Conservation (phyloP, 37 sponge, comb jelly and placozoan species). For the Agelas oroides region DNA sequence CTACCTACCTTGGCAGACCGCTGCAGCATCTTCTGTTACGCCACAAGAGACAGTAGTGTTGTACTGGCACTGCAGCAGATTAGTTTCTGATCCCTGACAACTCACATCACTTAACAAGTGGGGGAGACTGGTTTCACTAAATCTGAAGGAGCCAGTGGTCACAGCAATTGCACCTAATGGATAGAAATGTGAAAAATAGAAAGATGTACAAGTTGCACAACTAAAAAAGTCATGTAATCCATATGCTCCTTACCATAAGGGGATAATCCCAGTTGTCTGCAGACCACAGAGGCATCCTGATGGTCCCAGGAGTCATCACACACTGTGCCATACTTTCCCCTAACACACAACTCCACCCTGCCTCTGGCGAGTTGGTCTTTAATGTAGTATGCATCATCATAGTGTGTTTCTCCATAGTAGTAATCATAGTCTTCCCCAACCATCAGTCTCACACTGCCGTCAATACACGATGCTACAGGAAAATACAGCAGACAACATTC, state of each 20-base stretch:
- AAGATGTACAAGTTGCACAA: no score
- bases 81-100: slow-evolving; percentile 14
- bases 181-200: no score
- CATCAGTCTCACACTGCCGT: slow-evolving; percentile 28
- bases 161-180: slow-evolving; percentile 42
- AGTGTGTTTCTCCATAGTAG: slow-evolving; percentile 28
- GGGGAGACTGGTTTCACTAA: background rate
- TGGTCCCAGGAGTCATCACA: slow-evolving; percentile 43
- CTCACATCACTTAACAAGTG: slow-evolving; percentile 8
- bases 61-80: slow-evolving; percentile 12
- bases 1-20: slow-evolving; percentile 36
- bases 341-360: slow-evolving; percentile 55
- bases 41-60: background rate
- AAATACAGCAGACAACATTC: no score
- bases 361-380: slow-evolving; percentile 42
- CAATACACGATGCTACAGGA: slow-evolving; percentile 23
- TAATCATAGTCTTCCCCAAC: slow-evolving; percentile 10
- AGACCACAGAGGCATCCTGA: slow-evolving; percentile 50
- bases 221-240: no score
- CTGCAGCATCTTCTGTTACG: slow-evolving; percentile 25
- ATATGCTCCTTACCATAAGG: slow-evolving; percentile 39
- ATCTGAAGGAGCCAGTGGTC: slow-evolving; percentile 1
- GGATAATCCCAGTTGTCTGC: slow-evolving; percentile 43
- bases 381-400: slow-evolving; percentile 31
- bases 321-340: slow-evolving; percentile 56